These are phyloP conservation scores for Archips xylosteana DNA, from an alignment of 2,888 invertebrate genomes.

Conservation along the genomic window DNA sequence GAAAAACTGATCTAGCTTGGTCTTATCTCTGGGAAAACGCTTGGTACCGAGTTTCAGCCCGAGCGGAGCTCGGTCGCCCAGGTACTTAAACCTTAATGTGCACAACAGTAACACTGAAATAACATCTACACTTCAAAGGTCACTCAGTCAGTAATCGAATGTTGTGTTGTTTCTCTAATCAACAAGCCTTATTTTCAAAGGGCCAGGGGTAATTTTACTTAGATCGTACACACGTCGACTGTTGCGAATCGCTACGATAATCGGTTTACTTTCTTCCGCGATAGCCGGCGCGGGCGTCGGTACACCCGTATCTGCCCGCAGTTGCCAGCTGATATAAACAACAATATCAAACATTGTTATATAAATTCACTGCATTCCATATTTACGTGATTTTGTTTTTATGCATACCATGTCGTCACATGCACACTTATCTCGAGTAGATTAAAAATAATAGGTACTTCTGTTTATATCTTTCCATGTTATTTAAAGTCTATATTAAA, in stretches of 20 bases:
- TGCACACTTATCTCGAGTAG: neutral
- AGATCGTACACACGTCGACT: neutral
- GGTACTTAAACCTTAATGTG: too few relatives aligned
- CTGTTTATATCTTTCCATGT: neutral
- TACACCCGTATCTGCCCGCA: neutral
- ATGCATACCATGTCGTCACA: neutral
- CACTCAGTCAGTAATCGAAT: neutral
- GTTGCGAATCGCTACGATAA: neutral
- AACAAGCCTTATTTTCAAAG: neutral
- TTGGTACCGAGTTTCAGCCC: too few relatives aligned
- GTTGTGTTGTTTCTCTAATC: neutral
- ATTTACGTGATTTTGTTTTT: neutral
- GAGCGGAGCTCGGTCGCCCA: too few relatives aligned
- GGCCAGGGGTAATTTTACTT: neutral
- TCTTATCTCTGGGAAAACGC: too few relatives aligned
- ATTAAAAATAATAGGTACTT: neutral
- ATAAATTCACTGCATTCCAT: constrained; percentile 7
- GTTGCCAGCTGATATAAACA: neutral
- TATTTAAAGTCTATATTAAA: neutral
- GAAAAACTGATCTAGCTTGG: too few relatives aligned
- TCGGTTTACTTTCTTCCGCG: constrained; percentile 1
- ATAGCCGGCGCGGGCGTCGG: constrained; percentile 19
- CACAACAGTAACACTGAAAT: too few relatives aligned
- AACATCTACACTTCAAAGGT: neutral
- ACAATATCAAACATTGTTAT: neutral